Evolutionary conservation across 2,113 vertebrate genomes (phyloP), one percentile per base, ranked within the genome.

Genomic region (Pseudonaja textilis): DNA sequence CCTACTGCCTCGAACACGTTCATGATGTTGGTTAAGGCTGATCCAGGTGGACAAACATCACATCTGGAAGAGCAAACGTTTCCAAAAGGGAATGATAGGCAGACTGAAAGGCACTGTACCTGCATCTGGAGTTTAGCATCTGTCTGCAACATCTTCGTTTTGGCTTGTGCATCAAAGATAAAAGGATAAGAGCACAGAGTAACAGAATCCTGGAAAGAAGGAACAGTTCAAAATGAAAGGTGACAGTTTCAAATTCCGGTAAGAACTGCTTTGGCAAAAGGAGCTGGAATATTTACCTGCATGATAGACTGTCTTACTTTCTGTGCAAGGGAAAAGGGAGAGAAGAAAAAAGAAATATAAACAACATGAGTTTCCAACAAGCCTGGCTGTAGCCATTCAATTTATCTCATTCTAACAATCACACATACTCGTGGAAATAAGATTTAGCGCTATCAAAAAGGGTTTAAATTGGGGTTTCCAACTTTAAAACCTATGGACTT

Each of bases 71-170:
- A 94, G 55, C n/a, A n/a, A 92, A 12, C 39, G n/a, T 74, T 74
- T 74, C 69, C 69, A 88, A 12, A 10, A 16, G 52, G 26, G 92
- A 93, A 54, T 93, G 42, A 22, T 25, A 89, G 39, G 1, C 25
- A 87, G 29, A 25, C 52, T 89, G 69, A 89, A 55, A 91, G 39
- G 47, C 20, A 22, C 8, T 85, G 56, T 97, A 99, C 99, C 99
- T 99, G 99, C 99, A 99, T 99, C 96, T 99, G 99, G 92, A 99
- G 97, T 92, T 99, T 99, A 54, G 99, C 99, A 39, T 99, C 99
- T 0, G 99, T 99, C 97, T 99, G 99, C 93, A 99, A 97, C 98
- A 99, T 99, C 95, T 99, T 99, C 91, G 99, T 99, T 97, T 99
- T 99, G 94, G 99, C 99, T 98, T 98, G 98, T 93, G 99, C 99